phyloP scores from a whole-genome alignment of 2,797 vertebrate genomes.

The Leucoraja ocellata region DNA sequence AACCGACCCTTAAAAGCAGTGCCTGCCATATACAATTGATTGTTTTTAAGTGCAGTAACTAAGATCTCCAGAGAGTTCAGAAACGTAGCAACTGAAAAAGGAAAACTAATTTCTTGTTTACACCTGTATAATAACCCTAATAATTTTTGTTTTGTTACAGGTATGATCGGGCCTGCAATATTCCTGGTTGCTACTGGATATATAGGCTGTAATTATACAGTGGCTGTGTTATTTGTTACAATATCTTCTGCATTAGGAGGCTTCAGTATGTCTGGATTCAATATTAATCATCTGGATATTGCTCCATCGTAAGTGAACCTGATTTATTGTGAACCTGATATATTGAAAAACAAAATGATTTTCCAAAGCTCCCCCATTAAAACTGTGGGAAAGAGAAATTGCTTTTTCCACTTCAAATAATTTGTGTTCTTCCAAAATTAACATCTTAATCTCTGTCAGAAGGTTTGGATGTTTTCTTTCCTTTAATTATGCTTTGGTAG shows the following conservation, averaged over 20 bases:
- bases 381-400: background rate
- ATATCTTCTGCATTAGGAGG: constrained; percentile 85
- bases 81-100: background rate
- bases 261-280: constrained; percentile 83
- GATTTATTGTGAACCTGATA: constrained; percentile 38
- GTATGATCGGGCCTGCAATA: constrained; percentile 83
- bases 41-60: background rate
- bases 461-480: constrained; percentile 34
- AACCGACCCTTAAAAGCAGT: background rate
- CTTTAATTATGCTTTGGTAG: constrained; percentile 36
- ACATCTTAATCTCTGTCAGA: constrained; percentile 40
- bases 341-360: background rate
- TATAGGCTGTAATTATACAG: constrained; percentile 75
- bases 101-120: background rate
- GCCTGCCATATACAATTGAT: background rate
- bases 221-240: constrained; percentile 83
- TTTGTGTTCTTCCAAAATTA: background rate
- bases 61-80: background rate
- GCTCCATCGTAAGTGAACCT: constrained; percentile 83
- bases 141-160: constrained; percentile 48
- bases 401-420: background rate
- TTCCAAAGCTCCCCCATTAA: background rate
- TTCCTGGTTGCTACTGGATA: constrained; percentile 84
- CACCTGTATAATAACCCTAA: constrained; percentile 36
- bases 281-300: constrained; percentile 94